Conservation (phyloP, 2,888 invertebrate species). For the Sesia bembeciformis region DNA sequence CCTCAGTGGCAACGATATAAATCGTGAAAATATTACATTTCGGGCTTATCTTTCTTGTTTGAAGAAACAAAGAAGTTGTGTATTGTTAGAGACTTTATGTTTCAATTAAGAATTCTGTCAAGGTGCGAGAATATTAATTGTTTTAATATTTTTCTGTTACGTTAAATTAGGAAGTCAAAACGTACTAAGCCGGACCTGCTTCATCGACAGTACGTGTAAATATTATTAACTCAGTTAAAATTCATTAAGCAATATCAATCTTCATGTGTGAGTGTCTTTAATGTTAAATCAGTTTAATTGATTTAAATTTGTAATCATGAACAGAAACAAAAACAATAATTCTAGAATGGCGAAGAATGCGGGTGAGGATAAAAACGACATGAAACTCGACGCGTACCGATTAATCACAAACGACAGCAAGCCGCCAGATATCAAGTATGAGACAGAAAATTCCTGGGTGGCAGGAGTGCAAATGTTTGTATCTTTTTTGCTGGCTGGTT, state of each 20-base stretch:
- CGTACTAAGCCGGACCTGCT: no score
- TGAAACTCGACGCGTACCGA: constrained; percentile 33
- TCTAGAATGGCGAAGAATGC: constrained; percentile 43
- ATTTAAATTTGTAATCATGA: constrained; percentile 41
- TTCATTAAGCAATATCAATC: no score
- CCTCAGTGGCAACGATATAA: no score
- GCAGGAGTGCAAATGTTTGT: constrained; percentile 87
- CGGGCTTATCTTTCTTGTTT: no score
- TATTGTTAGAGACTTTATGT: no score
- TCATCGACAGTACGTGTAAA: background rate
- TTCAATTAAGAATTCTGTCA: no score
- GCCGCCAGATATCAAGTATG: constrained; percentile 53
- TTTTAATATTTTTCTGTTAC: no score
- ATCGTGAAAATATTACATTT: no score
- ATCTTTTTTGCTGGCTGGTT: constrained; percentile 90
- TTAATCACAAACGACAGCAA: constrained; percentile 47
- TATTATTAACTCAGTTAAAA: constrained; percentile 7
- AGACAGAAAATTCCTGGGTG: constrained; percentile 76
- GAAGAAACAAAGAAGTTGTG: no score
- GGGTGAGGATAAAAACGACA: constrained; percentile 28
- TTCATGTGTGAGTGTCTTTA: no score
- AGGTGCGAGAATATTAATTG: no score
- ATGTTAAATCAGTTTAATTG: constrained; percentile 11
- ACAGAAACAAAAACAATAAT: constrained; percentile 58
- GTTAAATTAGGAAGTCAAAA: no score